Evolutionary conservation across 2,797 vertebrate genomes (phyloP).

Genomic region (Hemibagrus guttatus): DNA sequence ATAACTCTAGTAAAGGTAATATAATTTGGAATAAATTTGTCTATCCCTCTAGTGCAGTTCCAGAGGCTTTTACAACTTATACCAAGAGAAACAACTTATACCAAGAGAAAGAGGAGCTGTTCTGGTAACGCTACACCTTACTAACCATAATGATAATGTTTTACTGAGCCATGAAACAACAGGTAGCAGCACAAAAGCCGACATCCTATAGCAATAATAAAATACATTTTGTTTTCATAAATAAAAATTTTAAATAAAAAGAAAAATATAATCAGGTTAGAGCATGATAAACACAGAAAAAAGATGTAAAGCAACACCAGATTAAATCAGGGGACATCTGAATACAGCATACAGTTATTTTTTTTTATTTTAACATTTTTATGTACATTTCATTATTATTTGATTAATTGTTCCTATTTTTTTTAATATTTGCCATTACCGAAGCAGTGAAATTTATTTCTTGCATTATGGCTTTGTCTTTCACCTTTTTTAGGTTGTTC

Average conservation of each 20-base stretch:
- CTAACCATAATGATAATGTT: background rate
- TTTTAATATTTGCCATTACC: background rate
- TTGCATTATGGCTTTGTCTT: background rate
- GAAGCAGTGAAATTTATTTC: background rate
- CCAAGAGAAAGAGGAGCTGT: background rate
- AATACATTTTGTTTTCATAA: background rate
- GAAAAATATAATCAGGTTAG: background rate
- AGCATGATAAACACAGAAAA: background rate
- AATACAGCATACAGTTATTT: background rate
- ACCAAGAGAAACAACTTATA: background rate
- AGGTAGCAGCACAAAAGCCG: background rate
- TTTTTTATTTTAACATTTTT: background rate
- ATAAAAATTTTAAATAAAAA: background rate
- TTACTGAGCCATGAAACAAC: background rate
- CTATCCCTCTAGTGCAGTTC: background rate
- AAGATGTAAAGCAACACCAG: background rate
- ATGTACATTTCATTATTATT: background rate
- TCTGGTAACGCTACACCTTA: background rate
- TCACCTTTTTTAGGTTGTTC: background rate
- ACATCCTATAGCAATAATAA: background rate
- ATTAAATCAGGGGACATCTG: background rate
- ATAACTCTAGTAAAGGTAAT: background rate
- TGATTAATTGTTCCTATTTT: background rate
- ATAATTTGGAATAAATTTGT: background rate
- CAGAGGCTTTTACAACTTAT: background rate